These are phyloP conservation scores for Cynopterus sphinx DNA, from an alignment of 2,797 vertebrate species.

Conservation along the genomic window DNA sequence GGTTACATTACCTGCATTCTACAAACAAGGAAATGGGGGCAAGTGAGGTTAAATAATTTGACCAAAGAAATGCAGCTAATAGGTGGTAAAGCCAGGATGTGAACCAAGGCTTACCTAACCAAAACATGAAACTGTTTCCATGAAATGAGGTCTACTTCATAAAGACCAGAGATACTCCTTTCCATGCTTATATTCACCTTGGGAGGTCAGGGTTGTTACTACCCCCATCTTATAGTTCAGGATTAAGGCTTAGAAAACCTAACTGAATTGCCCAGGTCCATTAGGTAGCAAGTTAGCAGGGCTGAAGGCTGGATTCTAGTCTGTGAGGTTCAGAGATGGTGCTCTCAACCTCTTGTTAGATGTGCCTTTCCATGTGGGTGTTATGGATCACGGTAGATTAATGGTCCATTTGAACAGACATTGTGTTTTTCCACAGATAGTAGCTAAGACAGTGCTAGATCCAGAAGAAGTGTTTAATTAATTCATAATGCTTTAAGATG, in stretches of 20 bases:
- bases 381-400: neutral
- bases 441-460: neutral
- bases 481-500: neutral
- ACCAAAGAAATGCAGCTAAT: constrained; percentile 1
- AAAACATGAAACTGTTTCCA: neutral
- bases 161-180: neutral
- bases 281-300: neutral
- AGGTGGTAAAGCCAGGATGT: neutral
- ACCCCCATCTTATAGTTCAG: neutral
- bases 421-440: neutral
- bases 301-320: neutral
- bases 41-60: constrained; percentile 38
- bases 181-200: neutral
- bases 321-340: neutral
- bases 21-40: neutral
- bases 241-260: neutral
- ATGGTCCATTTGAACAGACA: neutral
- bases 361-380: neutral
- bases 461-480: neutral
- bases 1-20: neutral
- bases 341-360: neutral
- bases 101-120: neutral
- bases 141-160: constrained; percentile 10
- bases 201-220: neutral
- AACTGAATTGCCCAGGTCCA: neutral